A percentile compares a stretch with the other conserved stretches of the same genome.
These are phyloP conservation scores for Tachysurus vachellii DNA, from an alignment of 2,113 vertebrate genomes.

Conservation along the genomic window DNA sequence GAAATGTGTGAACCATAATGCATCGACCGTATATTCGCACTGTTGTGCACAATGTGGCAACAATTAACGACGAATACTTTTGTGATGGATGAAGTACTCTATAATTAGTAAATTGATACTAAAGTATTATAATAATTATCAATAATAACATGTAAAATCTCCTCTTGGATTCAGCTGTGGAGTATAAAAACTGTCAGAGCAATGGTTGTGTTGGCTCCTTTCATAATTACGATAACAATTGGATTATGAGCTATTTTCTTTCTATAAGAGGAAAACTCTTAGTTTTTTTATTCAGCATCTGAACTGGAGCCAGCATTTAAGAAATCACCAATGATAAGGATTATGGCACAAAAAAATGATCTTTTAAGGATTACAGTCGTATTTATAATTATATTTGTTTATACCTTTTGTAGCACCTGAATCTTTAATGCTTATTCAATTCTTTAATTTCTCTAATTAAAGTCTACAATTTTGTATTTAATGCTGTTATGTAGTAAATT, in stretches of 20 bases:
- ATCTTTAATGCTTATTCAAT: background rate
- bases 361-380: background rate
- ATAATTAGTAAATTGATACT: background rate
- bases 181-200: background rate
- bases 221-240: background rate
- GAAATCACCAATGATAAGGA: background rate
- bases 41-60: background rate
- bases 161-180: background rate
- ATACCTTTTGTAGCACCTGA: background rate
- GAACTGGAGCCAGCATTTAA: background rate
- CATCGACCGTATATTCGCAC: background rate
- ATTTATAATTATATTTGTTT: background rate
- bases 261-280: background rate
- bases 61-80: background rate
- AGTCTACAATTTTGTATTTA: background rate
- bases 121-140: background rate
- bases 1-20: background rate
- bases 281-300: background rate
- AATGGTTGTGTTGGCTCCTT: background rate
- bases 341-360: background rate
- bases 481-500: background rate
- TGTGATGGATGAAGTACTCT: background rate
- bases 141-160: slow-evolving; percentile 5
- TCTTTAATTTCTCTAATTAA: background rate
- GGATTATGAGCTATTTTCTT: background rate